These are phyloP conservation scores for Linepithema humile DNA, from an alignment of 1,140 invertebrate species.

Conservation along the genomic window DNA sequence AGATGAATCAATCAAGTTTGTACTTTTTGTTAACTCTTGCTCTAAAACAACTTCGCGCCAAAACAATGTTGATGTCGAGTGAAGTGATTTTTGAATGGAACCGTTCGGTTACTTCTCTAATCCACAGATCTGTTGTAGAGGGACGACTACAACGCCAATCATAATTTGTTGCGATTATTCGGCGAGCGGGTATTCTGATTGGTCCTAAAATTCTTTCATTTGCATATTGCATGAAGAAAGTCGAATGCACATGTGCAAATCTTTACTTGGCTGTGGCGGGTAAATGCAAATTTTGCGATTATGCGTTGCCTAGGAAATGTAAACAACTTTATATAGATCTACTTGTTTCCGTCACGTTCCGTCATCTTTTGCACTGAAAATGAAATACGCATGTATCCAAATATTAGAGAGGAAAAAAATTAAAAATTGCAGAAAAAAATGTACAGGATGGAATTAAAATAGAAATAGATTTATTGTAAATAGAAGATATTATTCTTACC, in stretches of 20 bases:
- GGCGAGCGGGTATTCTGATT: background rate
- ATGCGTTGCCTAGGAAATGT: constrained; percentile 24
- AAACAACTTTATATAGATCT: background rate
- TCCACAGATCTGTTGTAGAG: background rate
- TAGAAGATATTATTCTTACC: background rate
- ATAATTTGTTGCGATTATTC: no score
- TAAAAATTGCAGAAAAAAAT: background rate
- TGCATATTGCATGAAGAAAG: no score
- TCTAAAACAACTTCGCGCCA: constrained; percentile 63
- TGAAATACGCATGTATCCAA: background rate
- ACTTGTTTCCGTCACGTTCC: background rate
- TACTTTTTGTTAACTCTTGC: background rate
- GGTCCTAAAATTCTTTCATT: no score
- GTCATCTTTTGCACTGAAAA: background rate
- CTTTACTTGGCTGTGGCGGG: background rate
- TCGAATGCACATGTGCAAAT: no score
- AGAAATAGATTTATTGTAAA: background rate
- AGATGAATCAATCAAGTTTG: background rate
- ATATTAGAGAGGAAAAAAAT: background rate
- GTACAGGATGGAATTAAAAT: background rate
- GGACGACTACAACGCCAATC: background rate
- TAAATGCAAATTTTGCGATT: background rate
- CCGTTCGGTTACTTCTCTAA: background rate
- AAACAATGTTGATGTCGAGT: constrained; percentile 52
- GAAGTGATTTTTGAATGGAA: background rate